Evolutionary conservation across 2,113 vertebrate species (phyloP).

Genomic region (Aplodontia rufa): DNA sequence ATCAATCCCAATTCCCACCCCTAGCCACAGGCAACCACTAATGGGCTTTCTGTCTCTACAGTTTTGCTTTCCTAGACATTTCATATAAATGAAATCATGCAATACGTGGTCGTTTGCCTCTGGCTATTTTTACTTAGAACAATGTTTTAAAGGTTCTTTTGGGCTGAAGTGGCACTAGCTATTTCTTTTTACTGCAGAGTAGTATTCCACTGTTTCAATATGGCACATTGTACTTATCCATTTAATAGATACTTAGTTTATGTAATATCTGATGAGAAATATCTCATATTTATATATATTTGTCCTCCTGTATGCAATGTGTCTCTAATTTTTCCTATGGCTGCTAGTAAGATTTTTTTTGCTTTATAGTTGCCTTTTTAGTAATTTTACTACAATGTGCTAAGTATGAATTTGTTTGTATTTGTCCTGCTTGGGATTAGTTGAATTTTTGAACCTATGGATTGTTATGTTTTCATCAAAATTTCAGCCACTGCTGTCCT

Average conservation of each 20-base stretch:
- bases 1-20: background rate
- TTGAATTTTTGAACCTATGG: background rate
- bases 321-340: background rate
- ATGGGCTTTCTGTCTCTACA: background rate
- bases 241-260: background rate
- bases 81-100: background rate
- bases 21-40: background rate
- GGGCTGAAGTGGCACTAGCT: background rate
- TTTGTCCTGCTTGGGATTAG: background rate
- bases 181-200: background rate
- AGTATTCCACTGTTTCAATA: background rate
- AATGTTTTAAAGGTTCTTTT: background rate
- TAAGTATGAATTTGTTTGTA: background rate
- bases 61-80: constrained; percentile 49
- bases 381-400: background rate
- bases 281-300: background rate
- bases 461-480: background rate
- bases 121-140: constrained; percentile 13
- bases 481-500: background rate
- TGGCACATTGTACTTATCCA: background rate
- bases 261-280: background rate
- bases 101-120: background rate
- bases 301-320: background rate
- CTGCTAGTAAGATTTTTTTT: background rate
- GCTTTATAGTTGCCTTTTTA: background rate